Evolutionary conservation across 1,140 invertebrate genomes (phyloP).

Genomic region (Whitmania pigra): DNA sequence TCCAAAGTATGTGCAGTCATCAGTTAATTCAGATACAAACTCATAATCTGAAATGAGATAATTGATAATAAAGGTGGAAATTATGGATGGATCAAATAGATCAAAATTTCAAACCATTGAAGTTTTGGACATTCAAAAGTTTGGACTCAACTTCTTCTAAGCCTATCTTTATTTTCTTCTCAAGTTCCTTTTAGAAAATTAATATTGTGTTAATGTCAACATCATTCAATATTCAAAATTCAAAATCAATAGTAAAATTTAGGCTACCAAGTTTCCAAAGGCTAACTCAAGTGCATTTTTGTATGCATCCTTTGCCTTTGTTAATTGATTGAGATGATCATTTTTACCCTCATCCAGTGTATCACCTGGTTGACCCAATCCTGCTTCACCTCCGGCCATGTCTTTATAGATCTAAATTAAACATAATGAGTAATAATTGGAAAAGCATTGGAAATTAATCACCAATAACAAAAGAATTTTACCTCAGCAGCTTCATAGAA

Average conservation of each 20-base stretch:
- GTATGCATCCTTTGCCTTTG: constrained; percentile 2
- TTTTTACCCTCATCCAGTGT: not conserved
- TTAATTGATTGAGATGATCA: not conserved
- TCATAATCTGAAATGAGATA: no score
- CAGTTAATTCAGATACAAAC: no score
- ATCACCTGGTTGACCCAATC: not conserved
- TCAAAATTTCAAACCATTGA: no score
- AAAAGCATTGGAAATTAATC: not conserved
- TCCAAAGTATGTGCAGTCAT: no score
- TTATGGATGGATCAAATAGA: no score
- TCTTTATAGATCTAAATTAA: constrained; percentile 1
- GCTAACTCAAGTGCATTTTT: not conserved
- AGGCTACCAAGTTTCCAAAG: not conserved
- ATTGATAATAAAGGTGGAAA: no score
- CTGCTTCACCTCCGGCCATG: not conserved
- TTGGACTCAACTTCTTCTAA: no score
- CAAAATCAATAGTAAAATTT: not conserved
- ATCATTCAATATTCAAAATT: not conserved
- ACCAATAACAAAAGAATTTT: not conserved
- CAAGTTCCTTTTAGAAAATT: not conserved
- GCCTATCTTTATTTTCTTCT: no score
- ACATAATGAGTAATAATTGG: not conserved
- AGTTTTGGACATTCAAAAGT: no score
- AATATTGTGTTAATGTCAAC: not conserved
- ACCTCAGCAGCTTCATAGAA: constrained; percentile 6